Evolutionary conservation across 2,113 vertebrate genomes (phyloP).

Genomic region (Merops nubicus): DNA sequence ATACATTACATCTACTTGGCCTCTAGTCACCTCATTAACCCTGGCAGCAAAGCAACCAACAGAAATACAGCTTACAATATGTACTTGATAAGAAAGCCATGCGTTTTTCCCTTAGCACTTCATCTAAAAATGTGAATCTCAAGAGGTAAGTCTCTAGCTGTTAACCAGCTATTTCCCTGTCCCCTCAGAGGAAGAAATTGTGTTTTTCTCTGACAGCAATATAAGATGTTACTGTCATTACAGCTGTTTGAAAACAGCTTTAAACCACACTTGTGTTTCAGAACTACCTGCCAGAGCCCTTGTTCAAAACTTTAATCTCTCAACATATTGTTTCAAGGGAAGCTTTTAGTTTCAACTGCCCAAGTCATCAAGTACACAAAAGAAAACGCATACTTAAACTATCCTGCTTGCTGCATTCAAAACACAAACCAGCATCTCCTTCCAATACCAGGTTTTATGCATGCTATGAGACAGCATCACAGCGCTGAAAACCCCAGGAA

Average conservation of each 20-base stretch:
- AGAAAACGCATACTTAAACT: background rate
- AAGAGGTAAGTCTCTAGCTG: background rate
- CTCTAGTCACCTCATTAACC: conserved; percentile 32
- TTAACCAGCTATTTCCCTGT: conserved; percentile 41
- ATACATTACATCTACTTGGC: background rate
- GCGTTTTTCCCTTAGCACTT: background rate
- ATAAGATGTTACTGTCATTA: conserved; percentile 14
- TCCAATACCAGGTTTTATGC: background rate
- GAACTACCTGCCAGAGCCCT: conserved; percentile 14
- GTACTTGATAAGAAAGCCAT: background rate
- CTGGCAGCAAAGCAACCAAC: background rate
- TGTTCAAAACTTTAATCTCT: conserved; percentile 31
- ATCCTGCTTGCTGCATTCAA: background rate
- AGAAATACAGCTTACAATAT: background rate
- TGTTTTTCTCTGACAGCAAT: conserved; percentile 25
- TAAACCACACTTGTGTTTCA: conserved; percentile 9
- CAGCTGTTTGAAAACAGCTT: conserved; percentile 29
- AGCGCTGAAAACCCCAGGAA: background rate
- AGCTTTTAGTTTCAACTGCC: conserved; percentile 16
- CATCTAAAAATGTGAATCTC: background rate
- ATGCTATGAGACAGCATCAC: background rate
- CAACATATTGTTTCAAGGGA: conserved; percentile 20
- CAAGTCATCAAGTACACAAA: background rate
- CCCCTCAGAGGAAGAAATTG: background rate
- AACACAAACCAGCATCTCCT: background rate